A percentile compares a stretch with the other conserved stretches of the same genome.
phyloP scores from a whole-genome alignment of 2,113 vertebrate species.

The Plestiodon gilberti region DNA sequence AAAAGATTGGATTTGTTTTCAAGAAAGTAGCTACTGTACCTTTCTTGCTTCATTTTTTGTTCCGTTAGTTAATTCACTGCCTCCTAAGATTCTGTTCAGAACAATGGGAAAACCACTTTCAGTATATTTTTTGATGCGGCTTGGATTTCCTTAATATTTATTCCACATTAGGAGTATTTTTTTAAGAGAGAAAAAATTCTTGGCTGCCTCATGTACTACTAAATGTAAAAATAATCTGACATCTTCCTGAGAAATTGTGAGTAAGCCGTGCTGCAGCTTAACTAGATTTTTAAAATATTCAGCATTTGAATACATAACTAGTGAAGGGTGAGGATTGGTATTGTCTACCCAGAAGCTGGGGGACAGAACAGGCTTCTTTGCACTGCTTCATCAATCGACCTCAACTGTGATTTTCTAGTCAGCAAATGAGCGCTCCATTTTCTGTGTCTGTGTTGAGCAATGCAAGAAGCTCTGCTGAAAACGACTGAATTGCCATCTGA shows the following conservation, averaged over 20 bases:
- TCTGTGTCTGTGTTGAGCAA: conserved; percentile 67
- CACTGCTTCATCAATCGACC: conserved; percentile 82
- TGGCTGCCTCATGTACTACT: conserved; percentile 55
- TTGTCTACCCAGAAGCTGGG: conserved; percentile 70
- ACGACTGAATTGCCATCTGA: conserved; percentile 73
- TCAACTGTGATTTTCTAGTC: conserved; percentile 80
- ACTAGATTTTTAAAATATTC: conserved; percentile 74
- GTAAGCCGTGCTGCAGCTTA: conserved; percentile 69
- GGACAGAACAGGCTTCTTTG: conserved; percentile 81
- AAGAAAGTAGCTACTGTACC: conserved; percentile 83
- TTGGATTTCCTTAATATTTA: conserved; percentile 53
- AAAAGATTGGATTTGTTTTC: conserved; percentile 83
- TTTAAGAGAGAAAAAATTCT: conserved; percentile 19
- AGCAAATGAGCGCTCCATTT: conserved; percentile 79
- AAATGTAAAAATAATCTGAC: conserved; percentile 69
- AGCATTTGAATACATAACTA: conserved; percentile 73
- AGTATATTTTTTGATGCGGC: conserved; percentile 41
- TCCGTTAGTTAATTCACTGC: conserved; percentile 72
- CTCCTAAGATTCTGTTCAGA: conserved; percentile 69
- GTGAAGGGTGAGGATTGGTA: conserved; percentile 76
- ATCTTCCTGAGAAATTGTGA: conserved; percentile 52
- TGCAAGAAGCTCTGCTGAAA: conserved; percentile 67
- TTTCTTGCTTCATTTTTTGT: conserved; percentile 62
- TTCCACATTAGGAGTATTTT: conserved; percentile 46
- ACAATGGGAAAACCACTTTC: conserved; percentile 64